These are phyloP conservation scores for Mamestra configurata DNA, from an alignment of 1,140 invertebrate species.

Conservation along the genomic window DNA sequence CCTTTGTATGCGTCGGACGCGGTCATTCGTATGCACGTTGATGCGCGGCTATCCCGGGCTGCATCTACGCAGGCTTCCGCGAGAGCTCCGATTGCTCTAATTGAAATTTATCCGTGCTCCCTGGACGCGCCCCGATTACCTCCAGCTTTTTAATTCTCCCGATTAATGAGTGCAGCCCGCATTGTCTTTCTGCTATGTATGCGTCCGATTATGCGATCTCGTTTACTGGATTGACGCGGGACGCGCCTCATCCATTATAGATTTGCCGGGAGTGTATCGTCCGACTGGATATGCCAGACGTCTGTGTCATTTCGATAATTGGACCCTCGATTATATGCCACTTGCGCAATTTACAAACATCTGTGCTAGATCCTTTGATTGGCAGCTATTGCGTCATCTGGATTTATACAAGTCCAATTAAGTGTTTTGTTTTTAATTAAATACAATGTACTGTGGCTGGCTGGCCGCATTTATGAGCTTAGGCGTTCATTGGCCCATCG, in stretches of 20 bases:
- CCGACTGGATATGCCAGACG: constrained; percentile 68
- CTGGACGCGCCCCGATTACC: constrained; percentile 70
- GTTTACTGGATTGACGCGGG: constrained; percentile 81
- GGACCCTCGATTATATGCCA: constrained; percentile 79
- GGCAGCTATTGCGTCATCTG: constrained; percentile 73
- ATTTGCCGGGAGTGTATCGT: constrained; percentile 78
- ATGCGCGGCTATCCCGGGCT: constrained; percentile 74
- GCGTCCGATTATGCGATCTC: constrained; percentile 79
- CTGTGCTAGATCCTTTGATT: constrained; percentile 76
- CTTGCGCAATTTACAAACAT: constrained; percentile 76
- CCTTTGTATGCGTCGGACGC: constrained; percentile 79
- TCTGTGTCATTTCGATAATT: constrained; percentile 86
- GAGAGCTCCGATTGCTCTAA: constrained; percentile 81
- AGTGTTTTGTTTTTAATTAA: constrained; percentile 66
- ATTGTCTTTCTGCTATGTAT: constrained; percentile 81
- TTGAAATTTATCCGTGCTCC: constrained; percentile 75
- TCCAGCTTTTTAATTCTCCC: constrained; percentile 69
- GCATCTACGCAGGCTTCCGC: constrained; percentile 81
- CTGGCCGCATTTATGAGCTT: constrained; percentile 34
- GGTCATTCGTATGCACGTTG: constrained; percentile 77
- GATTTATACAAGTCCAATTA: constrained; percentile 75
- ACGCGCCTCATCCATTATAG: constrained; percentile 86
- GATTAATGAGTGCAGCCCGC: constrained; percentile 78
- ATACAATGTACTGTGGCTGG: constrained; percentile 41
- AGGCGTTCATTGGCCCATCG: constrained; percentile 30